Percentiles rank a stretch among this genome's conserved stretches.
Evolutionary conservation across 2,797 vertebrate genomes (phyloP).

Genomic region (Sparus aurata): DNA sequence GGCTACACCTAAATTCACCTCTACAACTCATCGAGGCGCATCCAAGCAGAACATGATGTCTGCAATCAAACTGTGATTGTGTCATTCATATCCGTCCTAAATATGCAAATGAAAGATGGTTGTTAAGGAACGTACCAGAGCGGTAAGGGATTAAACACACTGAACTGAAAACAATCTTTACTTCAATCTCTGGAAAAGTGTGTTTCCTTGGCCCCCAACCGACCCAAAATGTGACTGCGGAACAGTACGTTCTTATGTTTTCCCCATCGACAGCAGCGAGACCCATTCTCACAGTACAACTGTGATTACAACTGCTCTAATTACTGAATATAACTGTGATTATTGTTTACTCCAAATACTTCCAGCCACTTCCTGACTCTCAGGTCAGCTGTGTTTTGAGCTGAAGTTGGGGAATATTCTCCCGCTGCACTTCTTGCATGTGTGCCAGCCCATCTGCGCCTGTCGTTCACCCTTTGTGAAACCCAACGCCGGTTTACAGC

Average conservation of each 20-base stretch:
- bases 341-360: no score
- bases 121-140: no score
- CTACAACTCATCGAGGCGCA: no score
- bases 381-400: conserved; percentile 35
- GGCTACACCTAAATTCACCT: no score
- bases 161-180: no score
- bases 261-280: neutral
- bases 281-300: neutral
- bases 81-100: no score
- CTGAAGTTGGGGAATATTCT: conserved; percentile 49
- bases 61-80: no score
- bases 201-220: no score
- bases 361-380: conserved; percentile 22
- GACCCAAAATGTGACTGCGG: neutral
- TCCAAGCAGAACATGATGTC: no score
- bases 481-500: conserved; percentile 82
- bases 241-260: neutral
- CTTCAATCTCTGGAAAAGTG: no score
- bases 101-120: no score
- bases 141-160: no score
- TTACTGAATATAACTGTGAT: conserved; percentile 1
- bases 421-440: conserved; percentile 62
- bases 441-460: conserved; percentile 82
- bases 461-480: conserved; percentile 83
- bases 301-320: neutral